A percentile compares a stretch with the other conserved stretches of the same genome.
phyloP scores from a whole-genome alignment of 2,797 vertebrate genomes.

The Pangasius mekongensis region DNA sequence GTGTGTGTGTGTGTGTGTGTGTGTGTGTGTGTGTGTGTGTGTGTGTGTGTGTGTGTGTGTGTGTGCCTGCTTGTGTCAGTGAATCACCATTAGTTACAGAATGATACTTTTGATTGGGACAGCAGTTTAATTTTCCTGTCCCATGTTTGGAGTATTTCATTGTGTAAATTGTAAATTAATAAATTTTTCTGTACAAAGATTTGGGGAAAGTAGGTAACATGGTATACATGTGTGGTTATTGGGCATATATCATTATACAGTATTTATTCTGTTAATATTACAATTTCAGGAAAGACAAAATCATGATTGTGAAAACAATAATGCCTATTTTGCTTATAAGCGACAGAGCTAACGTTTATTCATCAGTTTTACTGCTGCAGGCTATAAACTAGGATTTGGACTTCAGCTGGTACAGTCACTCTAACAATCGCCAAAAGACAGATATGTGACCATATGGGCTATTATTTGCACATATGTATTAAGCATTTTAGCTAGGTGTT shows the following conservation, averaged over 20 bases:
- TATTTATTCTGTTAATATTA: not conserved
- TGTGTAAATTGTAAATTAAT: not conserved
- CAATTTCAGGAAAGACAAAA: not conserved
- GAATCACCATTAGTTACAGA: not conserved
- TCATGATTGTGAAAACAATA: not conserved
- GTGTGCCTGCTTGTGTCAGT: not conserved
- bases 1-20: no score
- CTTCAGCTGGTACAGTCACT: not conserved
- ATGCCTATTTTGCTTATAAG: not conserved
- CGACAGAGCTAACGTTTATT: not conserved
- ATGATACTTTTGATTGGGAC: not conserved
- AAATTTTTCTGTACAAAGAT: not conserved
- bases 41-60: not conserved
- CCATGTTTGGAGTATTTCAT: not conserved
- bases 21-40: not conserved
- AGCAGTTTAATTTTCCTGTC: not conserved
- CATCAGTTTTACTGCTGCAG: not conserved
- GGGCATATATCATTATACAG: not conserved
- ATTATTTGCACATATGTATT: not conserved
- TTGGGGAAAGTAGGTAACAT: slow-evolving; percentile 4
- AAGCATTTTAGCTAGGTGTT: not conserved
- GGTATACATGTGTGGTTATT: not conserved
- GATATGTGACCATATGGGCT: not conserved
- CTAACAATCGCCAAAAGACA: not conserved
- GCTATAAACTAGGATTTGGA: not conserved